Conservation (phyloP, 2,113 vertebrate species). For the Euleptes europaea region DNA sequence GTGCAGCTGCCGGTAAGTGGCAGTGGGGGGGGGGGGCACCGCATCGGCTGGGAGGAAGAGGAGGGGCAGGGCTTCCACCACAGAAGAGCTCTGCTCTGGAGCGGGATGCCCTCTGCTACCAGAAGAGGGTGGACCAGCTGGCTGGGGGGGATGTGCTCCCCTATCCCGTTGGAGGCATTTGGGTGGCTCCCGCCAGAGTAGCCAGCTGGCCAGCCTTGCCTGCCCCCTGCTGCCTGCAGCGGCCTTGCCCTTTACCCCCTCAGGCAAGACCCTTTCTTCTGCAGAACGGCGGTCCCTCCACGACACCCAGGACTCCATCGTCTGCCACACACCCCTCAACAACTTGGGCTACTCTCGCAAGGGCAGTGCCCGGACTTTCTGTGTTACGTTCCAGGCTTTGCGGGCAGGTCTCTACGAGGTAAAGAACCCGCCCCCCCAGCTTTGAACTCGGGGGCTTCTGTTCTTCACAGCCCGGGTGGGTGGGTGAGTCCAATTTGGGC, state of each 20-base stretch:
- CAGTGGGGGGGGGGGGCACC: background rate
- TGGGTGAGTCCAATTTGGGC: too few relatives aligned
- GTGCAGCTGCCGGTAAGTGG: slow-evolving; percentile 63
- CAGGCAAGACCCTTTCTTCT: slow-evolving; percentile 70
- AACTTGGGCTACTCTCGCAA: slow-evolving; percentile 88
- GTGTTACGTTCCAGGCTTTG: slow-evolving; percentile 90
- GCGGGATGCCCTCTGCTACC: too few relatives aligned
- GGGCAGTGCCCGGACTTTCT: slow-evolving; percentile 88
- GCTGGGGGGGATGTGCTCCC: too few relatives aligned
- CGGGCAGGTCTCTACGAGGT: slow-evolving; percentile 90
- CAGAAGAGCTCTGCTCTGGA: too few relatives aligned
- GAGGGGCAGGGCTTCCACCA: too few relatives aligned
- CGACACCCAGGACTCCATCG: slow-evolving; percentile 67
- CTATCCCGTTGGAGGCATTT: too few relatives aligned
- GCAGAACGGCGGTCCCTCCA: slow-evolving; percentile 66
- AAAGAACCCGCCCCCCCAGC: rapidly evolving
- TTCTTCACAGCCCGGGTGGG: too few relatives aligned
- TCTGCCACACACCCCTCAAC: slow-evolving; percentile 76
- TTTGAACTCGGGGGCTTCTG: too few relatives aligned
- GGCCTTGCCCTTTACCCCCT: rapidly evolving
- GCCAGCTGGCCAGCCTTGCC: background rate
- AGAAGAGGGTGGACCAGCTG: too few relatives aligned
- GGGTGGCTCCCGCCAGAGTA: background rate
- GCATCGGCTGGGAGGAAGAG: background rate
- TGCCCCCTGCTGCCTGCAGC: rapidly evolving